phyloP scores from a whole-genome alignment of 2,888 invertebrate species.

The Cantharis flavilabris region DNA sequence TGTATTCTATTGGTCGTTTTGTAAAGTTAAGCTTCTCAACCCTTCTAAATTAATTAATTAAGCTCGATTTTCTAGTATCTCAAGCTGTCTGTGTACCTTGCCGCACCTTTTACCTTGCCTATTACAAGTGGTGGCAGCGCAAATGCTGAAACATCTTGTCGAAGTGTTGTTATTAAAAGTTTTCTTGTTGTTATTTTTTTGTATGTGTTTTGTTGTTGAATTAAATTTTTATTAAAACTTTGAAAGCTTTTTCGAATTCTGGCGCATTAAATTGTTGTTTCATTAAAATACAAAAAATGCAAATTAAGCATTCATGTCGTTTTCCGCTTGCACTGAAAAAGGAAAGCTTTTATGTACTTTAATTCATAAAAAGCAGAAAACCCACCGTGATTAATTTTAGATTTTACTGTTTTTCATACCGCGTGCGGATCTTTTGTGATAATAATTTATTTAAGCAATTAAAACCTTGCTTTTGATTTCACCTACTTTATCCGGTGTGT shows the following conservation, averaged over 20 bases:
- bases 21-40: conserved; percentile 1
- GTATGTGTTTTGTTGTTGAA: neutral
- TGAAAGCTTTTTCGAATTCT: neutral
- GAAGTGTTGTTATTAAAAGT: neutral
- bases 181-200: neutral
- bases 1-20: conserved; percentile 3
- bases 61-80: neutral
- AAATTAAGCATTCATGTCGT: conserved; percentile 18
- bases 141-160: neutral
- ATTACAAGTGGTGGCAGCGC: neutral
- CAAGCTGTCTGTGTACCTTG: neutral
- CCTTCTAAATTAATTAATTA: conserved; percentile 1
- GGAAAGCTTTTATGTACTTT: conserved; percentile 21
- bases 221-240: neutral
- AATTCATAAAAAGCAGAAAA: conserved; percentile 12
- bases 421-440: conserved; percentile 18
- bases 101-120: neutral
- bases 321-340: conserved; percentile 12
- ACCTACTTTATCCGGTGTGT: neutral
- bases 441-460: conserved; percentile 25
- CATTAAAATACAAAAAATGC: conserved; percentile 11
- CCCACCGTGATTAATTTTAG: conserved; percentile 17
- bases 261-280: neutral
- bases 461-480: conserved; percentile 21
- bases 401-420: conserved; percentile 9